A percentile compares a stretch with the other conserved stretches of the same genome.
Evolutionary conservation across 2,888 invertebrate species (phyloP).

Genomic region (Eristalis arbustorum): DNA sequence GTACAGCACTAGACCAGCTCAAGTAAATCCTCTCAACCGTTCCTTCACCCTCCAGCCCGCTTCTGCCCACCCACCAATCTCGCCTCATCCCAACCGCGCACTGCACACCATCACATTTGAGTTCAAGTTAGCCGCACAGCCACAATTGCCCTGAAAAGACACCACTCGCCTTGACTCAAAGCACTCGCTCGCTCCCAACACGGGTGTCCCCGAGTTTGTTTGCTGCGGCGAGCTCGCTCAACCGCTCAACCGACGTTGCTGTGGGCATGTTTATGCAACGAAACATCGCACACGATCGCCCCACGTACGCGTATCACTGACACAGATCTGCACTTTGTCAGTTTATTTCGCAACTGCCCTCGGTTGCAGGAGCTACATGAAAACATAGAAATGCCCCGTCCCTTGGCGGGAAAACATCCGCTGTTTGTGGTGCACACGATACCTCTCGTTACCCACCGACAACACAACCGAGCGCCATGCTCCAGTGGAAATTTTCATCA

Average conservation of each 20-base stretch:
- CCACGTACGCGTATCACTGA: neutral
- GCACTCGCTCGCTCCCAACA: neutral
- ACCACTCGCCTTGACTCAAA: neutral
- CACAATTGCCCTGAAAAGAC: neutral
- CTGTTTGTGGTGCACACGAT: neutral
- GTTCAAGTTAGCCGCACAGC: no score
- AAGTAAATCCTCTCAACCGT: no score
- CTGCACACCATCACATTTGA: no score
- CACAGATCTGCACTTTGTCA: neutral
- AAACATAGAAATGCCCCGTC: neutral
- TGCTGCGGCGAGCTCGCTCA: neutral
- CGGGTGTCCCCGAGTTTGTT: neutral
- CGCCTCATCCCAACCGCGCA: no score
- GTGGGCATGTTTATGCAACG: neutral
- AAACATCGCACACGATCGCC: neutral
- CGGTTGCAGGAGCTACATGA: neutral
- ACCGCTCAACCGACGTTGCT: neutral
- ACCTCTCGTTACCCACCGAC: neutral
- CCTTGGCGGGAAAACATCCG: neutral
- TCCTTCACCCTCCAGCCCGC: no score
- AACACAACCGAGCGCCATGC: neutral
- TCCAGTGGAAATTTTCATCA: neutral
- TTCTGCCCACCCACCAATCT: no score
- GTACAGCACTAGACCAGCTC: no score
- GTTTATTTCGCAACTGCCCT: neutral